These are phyloP conservation scores for Aphaenogaster ashmeadi DNA, from an alignment of 1,140 invertebrate species.

Conservation along the genomic window DNA sequence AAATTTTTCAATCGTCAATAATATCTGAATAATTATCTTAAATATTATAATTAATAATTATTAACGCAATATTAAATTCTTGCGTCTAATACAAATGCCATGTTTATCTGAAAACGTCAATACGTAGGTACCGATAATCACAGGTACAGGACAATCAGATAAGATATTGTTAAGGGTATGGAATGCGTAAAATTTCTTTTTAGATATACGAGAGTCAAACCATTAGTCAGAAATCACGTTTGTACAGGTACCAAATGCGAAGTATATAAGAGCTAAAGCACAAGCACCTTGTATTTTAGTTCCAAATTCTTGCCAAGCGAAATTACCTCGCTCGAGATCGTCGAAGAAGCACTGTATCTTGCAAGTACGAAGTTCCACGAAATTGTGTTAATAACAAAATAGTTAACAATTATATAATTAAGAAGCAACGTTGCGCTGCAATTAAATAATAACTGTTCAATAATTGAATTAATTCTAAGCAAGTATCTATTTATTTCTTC, in stretches of 20 bases:
- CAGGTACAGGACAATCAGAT: not conserved
- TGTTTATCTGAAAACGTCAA: not conserved
- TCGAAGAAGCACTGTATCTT: not conserved
- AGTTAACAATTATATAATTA: slow-evolving; percentile 2
- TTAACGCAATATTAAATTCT: too few species aligned
- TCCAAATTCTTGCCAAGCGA: not conserved
- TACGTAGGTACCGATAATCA: not conserved
- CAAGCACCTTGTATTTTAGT: not conserved
- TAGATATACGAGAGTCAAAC: not conserved
- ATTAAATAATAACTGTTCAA: not conserved
- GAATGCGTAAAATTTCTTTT: not conserved
- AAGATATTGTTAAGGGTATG: not conserved
- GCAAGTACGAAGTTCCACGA: not conserved
- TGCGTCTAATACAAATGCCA: not conserved
- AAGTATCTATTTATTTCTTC: slow-evolving; percentile 5
- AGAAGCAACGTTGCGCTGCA: not conserved
- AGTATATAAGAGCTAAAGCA: not conserved
- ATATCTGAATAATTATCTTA: too few species aligned
- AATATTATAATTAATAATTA: too few species aligned
- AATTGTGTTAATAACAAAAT: not conserved
- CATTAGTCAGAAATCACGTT: not conserved
- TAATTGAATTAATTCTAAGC: not conserved
- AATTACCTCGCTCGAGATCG: not conserved
- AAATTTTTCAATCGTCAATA: too few species aligned
- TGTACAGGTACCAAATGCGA: not conserved